Conservation (phyloP, 2,113 vertebrate genomes). For the Python bivittatus region DNA sequence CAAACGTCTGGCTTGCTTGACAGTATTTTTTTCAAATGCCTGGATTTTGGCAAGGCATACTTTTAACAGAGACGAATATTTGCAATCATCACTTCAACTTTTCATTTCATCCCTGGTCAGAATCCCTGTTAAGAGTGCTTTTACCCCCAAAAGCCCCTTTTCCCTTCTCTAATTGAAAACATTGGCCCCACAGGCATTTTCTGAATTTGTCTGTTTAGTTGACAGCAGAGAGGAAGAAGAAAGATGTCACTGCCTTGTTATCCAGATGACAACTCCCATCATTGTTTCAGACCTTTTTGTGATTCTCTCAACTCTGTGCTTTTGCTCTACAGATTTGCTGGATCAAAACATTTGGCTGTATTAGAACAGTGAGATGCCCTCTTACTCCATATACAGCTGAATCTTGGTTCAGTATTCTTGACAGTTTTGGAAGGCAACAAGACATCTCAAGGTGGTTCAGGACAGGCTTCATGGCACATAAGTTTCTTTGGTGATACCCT, state of each 20-base stretch:
- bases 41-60: not conserved
- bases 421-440: not conserved
- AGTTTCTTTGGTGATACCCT: not conserved
- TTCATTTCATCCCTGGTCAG: not conserved
- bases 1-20: not conserved
- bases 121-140: constrained; percentile 13
- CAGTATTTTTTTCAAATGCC: not conserved
- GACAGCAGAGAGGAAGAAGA: constrained; percentile 12
- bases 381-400: not conserved
- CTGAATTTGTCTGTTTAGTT: constrained; percentile 18
- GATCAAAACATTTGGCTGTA: not conserved
- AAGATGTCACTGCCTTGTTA: constrained; percentile 13
- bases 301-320: not conserved
- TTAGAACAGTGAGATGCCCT: not conserved
- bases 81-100: not conserved
- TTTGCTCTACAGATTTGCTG: not conserved
- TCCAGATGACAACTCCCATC: not conserved
- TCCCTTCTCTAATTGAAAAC: constrained; percentile 38
- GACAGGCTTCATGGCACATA: not conserved
- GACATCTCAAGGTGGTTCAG: not conserved
- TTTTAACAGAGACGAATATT: not conserved
- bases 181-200: constrained; percentile 11
- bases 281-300: not conserved
- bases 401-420: not conserved
- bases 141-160: constrained; percentile 16